Percentiles rank a stretch among this genome's conserved stretches.
Conservation (phyloP, 2,888 invertebrate genomes). For the Chloroclystis v-ata region DNA sequence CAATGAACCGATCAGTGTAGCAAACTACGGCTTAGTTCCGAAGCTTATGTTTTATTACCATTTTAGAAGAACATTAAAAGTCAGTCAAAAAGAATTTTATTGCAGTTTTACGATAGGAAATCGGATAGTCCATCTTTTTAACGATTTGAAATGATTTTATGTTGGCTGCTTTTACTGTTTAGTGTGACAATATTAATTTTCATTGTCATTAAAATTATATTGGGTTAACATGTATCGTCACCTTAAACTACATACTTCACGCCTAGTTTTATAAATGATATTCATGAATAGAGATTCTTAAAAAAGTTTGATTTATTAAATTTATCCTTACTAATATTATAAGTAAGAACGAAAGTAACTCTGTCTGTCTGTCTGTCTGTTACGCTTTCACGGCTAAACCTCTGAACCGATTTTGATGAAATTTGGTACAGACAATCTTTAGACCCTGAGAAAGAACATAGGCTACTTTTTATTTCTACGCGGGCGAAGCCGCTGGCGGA, state of each 20-base stretch:
- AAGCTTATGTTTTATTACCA: constrained; percentile 45
- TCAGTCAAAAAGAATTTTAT: constrained; percentile 58
- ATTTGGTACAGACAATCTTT: too few relatives aligned
- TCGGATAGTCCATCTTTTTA: constrained; percentile 66
- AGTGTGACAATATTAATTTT: constrained; percentile 54
- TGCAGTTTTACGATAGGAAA: constrained; percentile 65
- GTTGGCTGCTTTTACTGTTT: constrained; percentile 37
- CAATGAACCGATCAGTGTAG: constrained; percentile 16
- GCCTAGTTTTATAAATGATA: constrained; percentile 15
- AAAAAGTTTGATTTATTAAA: too few relatives aligned
- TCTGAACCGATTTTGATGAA: too few relatives aligned
- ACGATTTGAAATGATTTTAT: constrained; percentile 53
- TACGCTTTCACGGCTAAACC: too few relatives aligned
- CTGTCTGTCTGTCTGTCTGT: too few relatives aligned
- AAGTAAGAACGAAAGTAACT: too few relatives aligned
- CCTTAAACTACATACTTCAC: constrained; percentile 17
- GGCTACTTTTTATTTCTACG: too few relatives aligned
- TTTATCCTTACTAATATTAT: too few relatives aligned
- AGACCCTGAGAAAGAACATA: too few relatives aligned
- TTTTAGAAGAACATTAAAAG: constrained; percentile 61
- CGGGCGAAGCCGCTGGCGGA: too few relatives aligned
- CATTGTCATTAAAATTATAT: constrained; percentile 42
- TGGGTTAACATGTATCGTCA: constrained; percentile 21
- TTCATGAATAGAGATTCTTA: not conserved
- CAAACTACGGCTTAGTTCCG: constrained; percentile 37